Evolutionary conservation across 1,140 invertebrate genomes (phyloP), one percentile per base, ranked within the genome.

Genomic region (Penaeus japonicus): DNA sequence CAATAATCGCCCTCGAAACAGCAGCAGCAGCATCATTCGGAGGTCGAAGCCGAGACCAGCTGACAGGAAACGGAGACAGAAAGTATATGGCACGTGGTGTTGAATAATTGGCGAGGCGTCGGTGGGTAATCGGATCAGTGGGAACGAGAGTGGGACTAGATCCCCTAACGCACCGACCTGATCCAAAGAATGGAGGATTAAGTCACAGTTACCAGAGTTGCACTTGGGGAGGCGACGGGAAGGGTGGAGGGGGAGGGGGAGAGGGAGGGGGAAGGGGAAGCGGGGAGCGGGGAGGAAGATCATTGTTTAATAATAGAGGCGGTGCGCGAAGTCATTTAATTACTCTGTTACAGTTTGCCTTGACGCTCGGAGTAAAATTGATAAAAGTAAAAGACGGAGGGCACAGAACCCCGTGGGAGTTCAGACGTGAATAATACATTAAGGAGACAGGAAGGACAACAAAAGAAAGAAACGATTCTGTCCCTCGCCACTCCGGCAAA

Each of bases 51-150:
- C 65, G 32, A 32, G 65, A 24, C 17, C n/a, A 17, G 17, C 24
- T 24, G n/a, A 70, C 12, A n/a, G 65, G 65, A 32, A n/a, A 27
- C 65, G 65, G 24, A 70, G 24, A 70, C 65, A 24, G 18, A 70
- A 70, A 70, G 24, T 70, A 70, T 70, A 70, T 53, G 78, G 47
- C 78, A 80, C 47, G 53, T 59, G 79, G 79, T 81, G 54, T 59
- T 81, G 79, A 81, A 81, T 81, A 81, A 81, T 81, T 81, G 54
- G 79, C 54, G n/a, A 59, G 79, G 79, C 79, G 54, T 59, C 79
- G 24, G 79, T 81, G 53, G 54, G 4, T 81, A 81, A 81, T 81
- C 53, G 79, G 54, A 81, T 81, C 54, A 81, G 27, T 24, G 55
- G 54, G 79, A 81, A 55, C 24, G 79, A 81, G 79, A 81, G 79